These are phyloP conservation scores for Tretioscincus oriximinensis DNA, from an alignment of 2,113 vertebrate species.

Conservation along the genomic window DNA sequence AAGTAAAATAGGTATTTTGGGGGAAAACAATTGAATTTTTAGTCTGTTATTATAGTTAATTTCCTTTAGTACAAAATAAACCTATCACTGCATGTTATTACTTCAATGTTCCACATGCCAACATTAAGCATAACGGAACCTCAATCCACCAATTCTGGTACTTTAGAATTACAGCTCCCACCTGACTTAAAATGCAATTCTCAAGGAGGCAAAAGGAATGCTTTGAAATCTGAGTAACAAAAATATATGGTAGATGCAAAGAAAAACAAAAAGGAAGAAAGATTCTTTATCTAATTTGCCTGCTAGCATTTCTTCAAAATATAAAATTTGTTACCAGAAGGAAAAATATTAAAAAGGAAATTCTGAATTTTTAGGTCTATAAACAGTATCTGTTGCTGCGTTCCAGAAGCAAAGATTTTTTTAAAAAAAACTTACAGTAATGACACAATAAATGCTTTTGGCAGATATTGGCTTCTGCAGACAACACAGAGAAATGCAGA, in stretches of 20 bases:
- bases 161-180: slow-evolving; percentile 14
- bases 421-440: slow-evolving; percentile 25
- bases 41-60: neutral
- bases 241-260: slow-evolving; percentile 37
- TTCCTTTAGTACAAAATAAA: slow-evolving; percentile 23
- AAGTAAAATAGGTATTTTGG: slow-evolving; percentile 17
- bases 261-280: neutral
- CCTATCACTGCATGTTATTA: neutral
- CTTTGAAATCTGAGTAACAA: slow-evolving; percentile 45
- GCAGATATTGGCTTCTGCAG: slow-evolving; percentile 31
- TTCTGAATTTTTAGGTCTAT: slow-evolving; percentile 40
- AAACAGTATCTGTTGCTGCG: slow-evolving; percentile 44
- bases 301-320: slow-evolving; percentile 7
- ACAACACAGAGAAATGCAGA: too few species aligned
- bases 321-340: slow-evolving; percentile 25
- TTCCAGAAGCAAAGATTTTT: neutral
- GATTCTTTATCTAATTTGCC: slow-evolving; percentile 20
- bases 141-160: slow-evolving; percentile 20
- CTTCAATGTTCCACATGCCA: neutral
- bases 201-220: slow-evolving; percentile 36
- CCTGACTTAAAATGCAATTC: slow-evolving; percentile 47
- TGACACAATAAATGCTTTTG: slow-evolving; percentile 37
- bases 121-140: neutral
- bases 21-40: neutral
- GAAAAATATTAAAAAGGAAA: slow-evolving; percentile 49